These are phyloP conservation scores for Protomyctophum bolini DNA, from an alignment of 2,113 vertebrate genomes.

Conservation along the genomic window DNA sequence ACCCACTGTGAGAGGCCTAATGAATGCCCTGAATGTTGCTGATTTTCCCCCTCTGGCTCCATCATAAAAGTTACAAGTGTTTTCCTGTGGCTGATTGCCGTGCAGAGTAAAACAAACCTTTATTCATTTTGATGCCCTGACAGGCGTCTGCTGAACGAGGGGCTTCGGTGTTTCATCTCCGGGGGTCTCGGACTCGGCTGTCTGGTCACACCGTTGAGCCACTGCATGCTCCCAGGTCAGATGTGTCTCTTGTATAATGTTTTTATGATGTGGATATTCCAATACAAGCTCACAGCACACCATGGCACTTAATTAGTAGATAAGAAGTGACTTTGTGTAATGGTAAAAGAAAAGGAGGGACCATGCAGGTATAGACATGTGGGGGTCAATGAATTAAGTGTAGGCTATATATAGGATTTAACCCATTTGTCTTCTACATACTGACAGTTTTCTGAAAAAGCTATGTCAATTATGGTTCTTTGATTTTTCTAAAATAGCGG, in stretches of 20 bases:
- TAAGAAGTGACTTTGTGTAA: too few relatives aligned
- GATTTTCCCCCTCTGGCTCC: slow-evolving; percentile 28
- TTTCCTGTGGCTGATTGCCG: slow-evolving; percentile 42
- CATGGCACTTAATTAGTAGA: too few relatives aligned
- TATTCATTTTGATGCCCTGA: slow-evolving; percentile 60
- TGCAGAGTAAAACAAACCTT: slow-evolving; percentile 42
- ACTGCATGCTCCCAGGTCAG: neutral
- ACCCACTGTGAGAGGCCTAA: slow-evolving; percentile 13
- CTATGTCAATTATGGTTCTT: too few relatives aligned
- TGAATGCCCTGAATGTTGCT: slow-evolving; percentile 62
- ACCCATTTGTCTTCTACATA: too few relatives aligned
- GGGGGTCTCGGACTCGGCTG: slow-evolving; percentile 1
- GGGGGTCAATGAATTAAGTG: too few relatives aligned
- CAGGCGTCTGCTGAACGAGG: slow-evolving; percentile 32
- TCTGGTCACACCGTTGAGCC: slow-evolving; percentile 7
- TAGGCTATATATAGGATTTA: too few relatives aligned
- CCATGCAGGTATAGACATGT: too few relatives aligned
- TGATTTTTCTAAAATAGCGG: too few relatives aligned
- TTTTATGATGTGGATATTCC: too few relatives aligned
- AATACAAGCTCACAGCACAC: too few relatives aligned
- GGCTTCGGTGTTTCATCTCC: neutral
- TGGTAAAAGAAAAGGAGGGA: too few relatives aligned
- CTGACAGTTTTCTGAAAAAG: too few relatives aligned
- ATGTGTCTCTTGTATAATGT: slow-evolving; percentile 17
- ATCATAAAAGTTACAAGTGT: slow-evolving; percentile 65